Evolutionary conservation across 2,888 invertebrate species (phyloP), one percentile per base, ranked within the genome.

Genomic region (Caradrina kadenii): DNA sequence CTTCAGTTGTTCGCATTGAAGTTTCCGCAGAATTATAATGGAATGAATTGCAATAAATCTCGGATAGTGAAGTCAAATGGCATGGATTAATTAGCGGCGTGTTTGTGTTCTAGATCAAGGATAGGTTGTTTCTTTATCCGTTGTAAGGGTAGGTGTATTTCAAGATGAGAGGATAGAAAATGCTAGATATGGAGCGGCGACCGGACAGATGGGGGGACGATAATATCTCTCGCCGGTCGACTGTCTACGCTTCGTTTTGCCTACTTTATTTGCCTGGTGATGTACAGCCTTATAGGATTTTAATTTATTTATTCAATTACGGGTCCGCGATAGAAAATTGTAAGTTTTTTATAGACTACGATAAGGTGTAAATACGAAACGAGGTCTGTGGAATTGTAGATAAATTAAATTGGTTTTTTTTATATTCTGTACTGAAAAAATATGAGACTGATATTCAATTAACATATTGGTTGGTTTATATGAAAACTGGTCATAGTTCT

Each of bases 131-230:
- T 88, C 86, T 84, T 87, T 91, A 91, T 91, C 89, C 83, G 84
- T 78, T 83, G 79, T 79, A 84, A 82, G 86, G 86, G 86, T 90
- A 89, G 89, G 88, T 90, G 90, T 92, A 91, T 92, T 90, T 90
- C 89, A 89, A 91, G 92, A 94, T 93, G 88, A 82, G 69, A 80
- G 87, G 90, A 90, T 91, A 91, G 88, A 86, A 83, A 89, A 85
- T 83, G 74, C 89, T 92, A 83, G 91, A 93, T 93, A 93, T 91
- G 91, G 92, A 88, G 90, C 89, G 90, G 87, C 87, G 80, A 86
- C 83, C 80, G 83, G 91, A 92, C 92, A 90, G 91, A 92, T 91
- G 91, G 91, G 89, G 83, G 80, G 74, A 76, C 78, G 93, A 93
- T 93, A 89, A 76, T 85, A 93, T 93, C 93, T 87, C 69, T 79